Percentiles rank a stretch among this genome's conserved stretches.
Conservation (phyloP, 2,113 vertebrate genomes). For the Tenebrosternarchus preto region DNA sequence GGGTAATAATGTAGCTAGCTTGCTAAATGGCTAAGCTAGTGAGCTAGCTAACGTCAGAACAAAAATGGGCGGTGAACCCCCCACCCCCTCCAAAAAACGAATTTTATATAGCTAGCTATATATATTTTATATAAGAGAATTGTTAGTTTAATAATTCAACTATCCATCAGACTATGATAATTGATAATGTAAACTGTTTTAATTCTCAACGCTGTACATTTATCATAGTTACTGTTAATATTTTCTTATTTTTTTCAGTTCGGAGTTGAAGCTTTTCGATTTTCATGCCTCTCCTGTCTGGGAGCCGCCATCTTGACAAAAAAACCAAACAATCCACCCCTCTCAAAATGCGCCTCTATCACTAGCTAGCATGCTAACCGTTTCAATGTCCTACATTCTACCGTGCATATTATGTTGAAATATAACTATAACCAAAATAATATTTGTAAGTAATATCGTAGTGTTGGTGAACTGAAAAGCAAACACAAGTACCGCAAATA, state of each 20-base stretch:
- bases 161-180: not conserved
- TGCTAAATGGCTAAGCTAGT: slow-evolving; percentile 3
- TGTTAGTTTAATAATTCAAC: not conserved
- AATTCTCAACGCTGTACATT: not conserved
- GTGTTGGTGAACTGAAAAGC: not conserved
- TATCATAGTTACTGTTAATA: not conserved
- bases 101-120: not conserved
- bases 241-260: not conserved
- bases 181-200: not conserved
- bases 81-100: not conserved
- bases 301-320: slow-evolving; percentile 76
- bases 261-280: slow-evolving; percentile 2
- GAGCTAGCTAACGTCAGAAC: slow-evolving; percentile 14
- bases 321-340: slow-evolving; percentile 48
- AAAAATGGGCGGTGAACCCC: slow-evolving; percentile 27
- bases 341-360: slow-evolving; percentile 22
- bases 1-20: not conserved
- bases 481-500: not conserved
- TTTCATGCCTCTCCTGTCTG: slow-evolving; percentile 69
- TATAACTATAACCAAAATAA: too few relatives aligned
- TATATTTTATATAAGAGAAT: not conserved
- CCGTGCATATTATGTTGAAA: too few relatives aligned
- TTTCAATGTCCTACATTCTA: not conserved
- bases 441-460: too few relatives aligned
- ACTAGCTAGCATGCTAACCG: slow-evolving; percentile 29